Conservation (phyloP, 2,888 invertebrate genomes). For the Caradrina kadenii region DNA sequence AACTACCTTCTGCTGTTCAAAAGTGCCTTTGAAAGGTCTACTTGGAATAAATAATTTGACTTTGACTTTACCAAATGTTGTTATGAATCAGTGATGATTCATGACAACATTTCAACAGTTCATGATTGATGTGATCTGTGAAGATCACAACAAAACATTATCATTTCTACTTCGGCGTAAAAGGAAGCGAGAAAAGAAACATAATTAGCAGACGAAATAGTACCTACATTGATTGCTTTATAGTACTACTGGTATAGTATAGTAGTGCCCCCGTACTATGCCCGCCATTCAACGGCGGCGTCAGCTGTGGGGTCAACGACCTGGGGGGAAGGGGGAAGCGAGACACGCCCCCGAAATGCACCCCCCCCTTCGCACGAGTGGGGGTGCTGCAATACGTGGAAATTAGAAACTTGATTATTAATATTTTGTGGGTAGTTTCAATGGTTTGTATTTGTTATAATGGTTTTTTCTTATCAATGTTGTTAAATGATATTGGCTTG, state of each 20-base stretch:
- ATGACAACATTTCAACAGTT: too few relatives aligned
- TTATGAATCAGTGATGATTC: too few relatives aligned
- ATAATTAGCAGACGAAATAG: conserved; percentile 27
- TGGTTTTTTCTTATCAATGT: too few relatives aligned
- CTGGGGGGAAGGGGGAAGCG: conserved; percentile 61
- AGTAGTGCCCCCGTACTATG: conserved; percentile 72
- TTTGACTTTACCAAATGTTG: too few relatives aligned
- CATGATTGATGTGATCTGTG: too few relatives aligned
- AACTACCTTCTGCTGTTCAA: too few relatives aligned
- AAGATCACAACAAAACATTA: too few relatives aligned
- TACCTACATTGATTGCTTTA: conserved; percentile 18
- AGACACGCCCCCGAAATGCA: conserved; percentile 72
- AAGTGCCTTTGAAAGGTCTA: too few relatives aligned
- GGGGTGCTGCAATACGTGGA: conserved; percentile 57
- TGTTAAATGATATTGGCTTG: too few relatives aligned
- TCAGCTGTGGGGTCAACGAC: conserved; percentile 85
- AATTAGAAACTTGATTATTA: conserved; percentile 59
- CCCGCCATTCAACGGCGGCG: conserved; percentile 78
- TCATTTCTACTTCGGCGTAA: too few relatives aligned
- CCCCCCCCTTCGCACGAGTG: conserved; percentile 50
- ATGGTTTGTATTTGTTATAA: not conserved
- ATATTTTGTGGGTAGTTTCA: conserved; percentile 38
- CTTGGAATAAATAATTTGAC: too few relatives aligned
- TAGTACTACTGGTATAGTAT: conserved; percentile 32
- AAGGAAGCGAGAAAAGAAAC: not conserved